phyloP scores from a whole-genome alignment of 2,797 vertebrate genomes.

The Myotis vivesi region DNA sequence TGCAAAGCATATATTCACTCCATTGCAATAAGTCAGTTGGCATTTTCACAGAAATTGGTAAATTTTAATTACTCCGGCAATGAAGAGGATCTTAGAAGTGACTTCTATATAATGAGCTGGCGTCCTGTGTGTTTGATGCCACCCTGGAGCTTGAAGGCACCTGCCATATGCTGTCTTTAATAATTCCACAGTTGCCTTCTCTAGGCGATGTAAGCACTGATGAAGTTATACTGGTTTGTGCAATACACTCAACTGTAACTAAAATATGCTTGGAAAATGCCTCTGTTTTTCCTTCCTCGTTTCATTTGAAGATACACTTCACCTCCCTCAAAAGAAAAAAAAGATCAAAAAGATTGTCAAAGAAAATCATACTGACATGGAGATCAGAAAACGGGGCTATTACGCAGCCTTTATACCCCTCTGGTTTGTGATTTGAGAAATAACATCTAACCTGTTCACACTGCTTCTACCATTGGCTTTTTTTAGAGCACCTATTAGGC shows the following conservation, averaged over 20 bases:
- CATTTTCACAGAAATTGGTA: constrained; percentile 68
- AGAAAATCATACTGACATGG: not conserved
- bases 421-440: not conserved
- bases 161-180: constrained; percentile 80
- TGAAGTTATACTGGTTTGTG: constrained; percentile 48
- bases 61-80: constrained; percentile 78
- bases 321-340: not conserved
- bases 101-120: constrained; percentile 75
- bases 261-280: constrained; percentile 38
- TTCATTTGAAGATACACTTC: constrained; percentile 4
- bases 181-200: constrained; percentile 72
- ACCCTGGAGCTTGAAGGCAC: constrained; percentile 74
- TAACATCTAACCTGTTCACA: not conserved
- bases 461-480: not conserved
- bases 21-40: constrained; percentile 39
- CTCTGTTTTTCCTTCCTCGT: constrained; percentile 42
- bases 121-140: constrained; percentile 73
- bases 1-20: not conserved
- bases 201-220: constrained; percentile 53
- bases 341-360: not conserved
- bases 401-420: not conserved
- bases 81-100: constrained; percentile 74
- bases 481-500: not conserved
- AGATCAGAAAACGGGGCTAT: not conserved
- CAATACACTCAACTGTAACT: constrained; percentile 33